phyloP scores from a whole-genome alignment of 2,888 invertebrate species.

The Beris morrisii region DNA sequence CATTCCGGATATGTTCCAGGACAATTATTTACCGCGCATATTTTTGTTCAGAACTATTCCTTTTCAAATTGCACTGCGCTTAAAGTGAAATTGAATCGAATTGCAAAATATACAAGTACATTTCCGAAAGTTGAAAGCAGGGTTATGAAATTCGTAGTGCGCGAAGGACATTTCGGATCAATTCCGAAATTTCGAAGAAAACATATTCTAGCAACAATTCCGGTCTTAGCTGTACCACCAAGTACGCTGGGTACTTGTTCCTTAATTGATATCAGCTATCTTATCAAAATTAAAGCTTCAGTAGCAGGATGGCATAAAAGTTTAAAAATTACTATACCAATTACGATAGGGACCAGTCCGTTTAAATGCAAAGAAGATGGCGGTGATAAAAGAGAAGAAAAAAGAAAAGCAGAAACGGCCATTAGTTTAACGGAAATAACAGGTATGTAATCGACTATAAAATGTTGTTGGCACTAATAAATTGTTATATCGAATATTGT shows the following conservation, averaged over 20 bases:
- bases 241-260: constrained; percentile 72
- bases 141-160: constrained; percentile 52
- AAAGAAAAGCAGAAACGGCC: too few relatives aligned
- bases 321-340: constrained; percentile 64
- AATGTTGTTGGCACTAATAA: too few relatives aligned
- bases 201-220: constrained; percentile 65
- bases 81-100: constrained; percentile 68
- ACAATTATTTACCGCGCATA: constrained; percentile 69
- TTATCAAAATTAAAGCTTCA: constrained; percentile 64
- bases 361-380: constrained; percentile 39
- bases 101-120: constrained; percentile 55
- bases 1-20: constrained; percentile 76
- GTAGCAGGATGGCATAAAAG: constrained; percentile 67
- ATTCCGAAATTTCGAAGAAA: constrained; percentile 64
- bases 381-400: too few relatives aligned
- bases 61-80: constrained; percentile 67
- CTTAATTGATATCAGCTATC: constrained; percentile 74
- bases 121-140: constrained; percentile 54
- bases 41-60: constrained; percentile 76
- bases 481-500: background rate
- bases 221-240: constrained; percentile 73
- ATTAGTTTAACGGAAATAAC: too few relatives aligned
- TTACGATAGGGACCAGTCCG: constrained; percentile 65
- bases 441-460: too few relatives aligned
- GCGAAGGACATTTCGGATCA: constrained; percentile 59